A percentile compares a stretch with the other conserved stretches of the same genome.
Evolutionary conservation across 2,888 invertebrate genomes (phyloP).

Genomic region (Epinotia brunnichana): DNA sequence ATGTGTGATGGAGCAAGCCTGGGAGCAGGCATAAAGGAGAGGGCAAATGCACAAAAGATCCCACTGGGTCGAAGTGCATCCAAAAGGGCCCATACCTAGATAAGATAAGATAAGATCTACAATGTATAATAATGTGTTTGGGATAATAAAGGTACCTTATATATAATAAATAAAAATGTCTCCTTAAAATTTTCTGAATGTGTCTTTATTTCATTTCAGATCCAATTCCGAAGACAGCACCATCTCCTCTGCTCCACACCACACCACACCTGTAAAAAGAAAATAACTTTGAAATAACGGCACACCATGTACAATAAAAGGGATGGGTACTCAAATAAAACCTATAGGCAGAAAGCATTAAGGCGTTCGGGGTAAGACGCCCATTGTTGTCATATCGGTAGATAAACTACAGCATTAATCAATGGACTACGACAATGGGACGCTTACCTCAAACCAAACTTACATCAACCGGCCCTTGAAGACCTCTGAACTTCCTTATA

Average conservation of each 20-base stretch:
- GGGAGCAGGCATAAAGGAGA: too few species aligned
- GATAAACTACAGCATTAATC: conserved; percentile 82
- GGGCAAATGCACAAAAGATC: too few species aligned
- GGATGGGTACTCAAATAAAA: conserved; percentile 70
- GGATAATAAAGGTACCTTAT: too few species aligned
- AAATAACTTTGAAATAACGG: conserved; percentile 50
- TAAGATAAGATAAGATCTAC: too few species aligned
- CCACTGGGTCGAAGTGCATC: too few species aligned
- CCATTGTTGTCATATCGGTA: conserved; percentile 82
- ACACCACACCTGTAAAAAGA: conserved; percentile 56
- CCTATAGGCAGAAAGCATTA: conserved; percentile 74
- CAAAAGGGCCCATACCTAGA: too few species aligned
- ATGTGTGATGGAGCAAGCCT: too few species aligned
- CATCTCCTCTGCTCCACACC: neutral
- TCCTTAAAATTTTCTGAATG: neutral
- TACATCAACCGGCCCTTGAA: conserved; percentile 55
- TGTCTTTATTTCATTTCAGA: conserved; percentile 39
- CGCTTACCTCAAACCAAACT: conserved; percentile 72
- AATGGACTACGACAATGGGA: conserved; percentile 76
- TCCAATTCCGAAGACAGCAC: neutral
- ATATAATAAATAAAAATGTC: neutral
- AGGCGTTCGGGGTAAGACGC: conserved; percentile 74
- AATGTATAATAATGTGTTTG: too few species aligned
- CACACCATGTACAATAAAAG: conserved; percentile 69
- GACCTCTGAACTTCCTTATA: conserved; percentile 50